Percentiles rank a stretch among this genome's conserved stretches.
Evolutionary conservation across 2,888 invertebrate genomes (phyloP).

Genomic region (Drosophila acutilabella): DNA sequence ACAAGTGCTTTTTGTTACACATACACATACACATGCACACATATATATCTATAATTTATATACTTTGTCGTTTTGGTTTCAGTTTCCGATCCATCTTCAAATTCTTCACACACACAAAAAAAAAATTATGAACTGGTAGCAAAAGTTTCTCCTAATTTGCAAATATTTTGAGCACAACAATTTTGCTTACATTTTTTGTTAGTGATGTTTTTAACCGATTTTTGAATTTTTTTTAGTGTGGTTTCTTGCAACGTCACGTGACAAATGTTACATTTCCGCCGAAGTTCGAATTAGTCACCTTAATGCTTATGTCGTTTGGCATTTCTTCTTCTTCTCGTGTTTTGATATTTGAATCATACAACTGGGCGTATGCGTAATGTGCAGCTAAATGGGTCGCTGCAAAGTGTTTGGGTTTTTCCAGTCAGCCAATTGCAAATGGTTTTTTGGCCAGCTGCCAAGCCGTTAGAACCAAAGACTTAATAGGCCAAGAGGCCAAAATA

Average conservation of each 20-base stretch:
- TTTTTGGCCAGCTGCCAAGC: conserved; percentile 64
- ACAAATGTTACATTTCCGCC: conserved; percentile 63
- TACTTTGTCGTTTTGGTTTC: conserved; percentile 26
- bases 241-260: conserved; percentile 69
- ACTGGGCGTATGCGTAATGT: conserved; percentile 71
- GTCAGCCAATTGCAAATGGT: conserved; percentile 11
- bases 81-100: conserved; percentile 66
- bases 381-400: conserved; percentile 68
- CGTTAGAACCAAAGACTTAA: conserved; percentile 69
- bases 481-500: conserved; percentile 78
- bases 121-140: conserved; percentile 32
- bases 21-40: background rate
- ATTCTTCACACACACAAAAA: conserved; percentile 34
- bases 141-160: conserved; percentile 81
- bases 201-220: conserved; percentile 20
- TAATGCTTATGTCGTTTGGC: background rate
- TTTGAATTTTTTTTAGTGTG: conserved; percentile 36
- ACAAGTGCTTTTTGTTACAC: conserved; percentile 76
- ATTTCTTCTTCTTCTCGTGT: conserved; percentile 2
- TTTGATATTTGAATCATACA: conserved; percentile 42
- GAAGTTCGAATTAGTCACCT: conserved; percentile 64
- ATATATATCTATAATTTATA: background rate
- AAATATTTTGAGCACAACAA: conserved; percentile 53
- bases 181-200: conserved; percentile 24
- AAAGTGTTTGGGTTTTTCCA: conserved; percentile 57